These are phyloP conservation scores for Larimichthys crocea DNA, from an alignment of 2,113 vertebrate species.

Conservation along the genomic window DNA sequence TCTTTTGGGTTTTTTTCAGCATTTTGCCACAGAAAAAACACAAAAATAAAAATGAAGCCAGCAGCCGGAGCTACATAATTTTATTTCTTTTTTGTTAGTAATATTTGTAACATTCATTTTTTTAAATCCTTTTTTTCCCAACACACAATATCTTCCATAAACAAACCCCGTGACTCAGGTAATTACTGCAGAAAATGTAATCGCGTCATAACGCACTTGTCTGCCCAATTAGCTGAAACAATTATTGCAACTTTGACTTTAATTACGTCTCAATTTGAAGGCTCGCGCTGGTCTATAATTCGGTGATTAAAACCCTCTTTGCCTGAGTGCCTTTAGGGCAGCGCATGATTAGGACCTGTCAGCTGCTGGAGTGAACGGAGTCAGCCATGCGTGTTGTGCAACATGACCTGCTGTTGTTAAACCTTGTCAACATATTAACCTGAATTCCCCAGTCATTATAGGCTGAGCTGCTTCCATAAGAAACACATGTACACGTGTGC, in stretches of 20 bases:
- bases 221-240: constrained; percentile 92
- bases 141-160: background rate
- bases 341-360: constrained; percentile 96
- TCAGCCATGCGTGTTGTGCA: constrained; percentile 91
- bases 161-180: constrained; percentile 33
- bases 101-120: background rate
- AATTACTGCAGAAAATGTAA: constrained; percentile 58
- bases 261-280: constrained; percentile 98
- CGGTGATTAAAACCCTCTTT: constrained; percentile 95
- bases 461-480: constrained; percentile 82
- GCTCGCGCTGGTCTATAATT: constrained; percentile 88
- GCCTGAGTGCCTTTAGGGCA: constrained; percentile 95
- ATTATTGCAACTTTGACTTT: constrained; percentile 96
- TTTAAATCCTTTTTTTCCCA: background rate
- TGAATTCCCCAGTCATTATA: constrained; percentile 97
- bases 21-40: background rate
- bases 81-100: background rate
- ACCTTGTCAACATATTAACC: constrained; percentile 99
- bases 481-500: constrained; percentile 76
- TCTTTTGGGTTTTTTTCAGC: background rate
- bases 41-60: constrained; percentile 1
- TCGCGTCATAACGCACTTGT: constrained; percentile 64
- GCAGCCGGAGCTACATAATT: background rate
- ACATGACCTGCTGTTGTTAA: constrained; percentile 98
- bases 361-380: constrained; percentile 90